Evolutionary conservation across 1,140 invertebrate species (phyloP).

Genomic region (Ips nitidus): DNA sequence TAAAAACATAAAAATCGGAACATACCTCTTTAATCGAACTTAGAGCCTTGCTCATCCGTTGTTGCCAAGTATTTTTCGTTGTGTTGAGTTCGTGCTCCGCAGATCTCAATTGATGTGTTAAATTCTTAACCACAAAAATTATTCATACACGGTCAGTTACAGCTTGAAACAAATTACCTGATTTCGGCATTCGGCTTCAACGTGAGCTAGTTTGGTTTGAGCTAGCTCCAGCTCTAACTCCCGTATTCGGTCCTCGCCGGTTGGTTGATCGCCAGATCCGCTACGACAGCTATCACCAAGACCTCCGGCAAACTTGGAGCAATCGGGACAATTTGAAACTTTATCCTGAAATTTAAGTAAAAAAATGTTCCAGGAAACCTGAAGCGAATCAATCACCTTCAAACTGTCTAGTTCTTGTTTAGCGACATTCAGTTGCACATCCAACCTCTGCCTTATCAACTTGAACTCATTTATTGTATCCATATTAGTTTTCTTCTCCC

Average conservation of each 20-base stretch:
- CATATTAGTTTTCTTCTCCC: slow-evolving; percentile 60
- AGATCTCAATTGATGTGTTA: slow-evolving; percentile 88
- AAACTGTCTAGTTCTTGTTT: slow-evolving; percentile 61
- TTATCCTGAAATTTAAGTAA: slow-evolving; percentile 53
- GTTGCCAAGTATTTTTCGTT: slow-evolving; percentile 74
- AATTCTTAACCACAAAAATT: slow-evolving; percentile 57
- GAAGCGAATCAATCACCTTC: slow-evolving; percentile 53
- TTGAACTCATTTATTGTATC: slow-evolving; percentile 90
- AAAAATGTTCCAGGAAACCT: slow-evolving; percentile 5
- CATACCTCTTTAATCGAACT: slow-evolving; percentile 51
- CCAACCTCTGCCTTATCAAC: slow-evolving; percentile 85
- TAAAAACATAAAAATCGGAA: background rate
- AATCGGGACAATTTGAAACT: slow-evolving; percentile 61
- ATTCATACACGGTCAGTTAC: background rate
- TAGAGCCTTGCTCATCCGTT: slow-evolving; percentile 89
- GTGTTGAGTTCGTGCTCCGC: slow-evolving; percentile 80
- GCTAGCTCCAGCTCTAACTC: slow-evolving; percentile 95
- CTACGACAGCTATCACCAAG: slow-evolving; percentile 14
- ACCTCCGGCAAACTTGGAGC: slow-evolving; percentile 41
- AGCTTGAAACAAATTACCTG: slow-evolving; percentile 61
- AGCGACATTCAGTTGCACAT: slow-evolving; percentile 75
- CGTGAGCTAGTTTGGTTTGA: slow-evolving; percentile 93
- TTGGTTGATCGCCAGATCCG: slow-evolving; percentile 26
- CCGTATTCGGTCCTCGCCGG: slow-evolving; percentile 64
- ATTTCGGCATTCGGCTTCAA: slow-evolving; percentile 95